Base-by-base conservation (phyloP, 2,797 vertebrate genomes). In the Eulemur coronatus region DNA sequence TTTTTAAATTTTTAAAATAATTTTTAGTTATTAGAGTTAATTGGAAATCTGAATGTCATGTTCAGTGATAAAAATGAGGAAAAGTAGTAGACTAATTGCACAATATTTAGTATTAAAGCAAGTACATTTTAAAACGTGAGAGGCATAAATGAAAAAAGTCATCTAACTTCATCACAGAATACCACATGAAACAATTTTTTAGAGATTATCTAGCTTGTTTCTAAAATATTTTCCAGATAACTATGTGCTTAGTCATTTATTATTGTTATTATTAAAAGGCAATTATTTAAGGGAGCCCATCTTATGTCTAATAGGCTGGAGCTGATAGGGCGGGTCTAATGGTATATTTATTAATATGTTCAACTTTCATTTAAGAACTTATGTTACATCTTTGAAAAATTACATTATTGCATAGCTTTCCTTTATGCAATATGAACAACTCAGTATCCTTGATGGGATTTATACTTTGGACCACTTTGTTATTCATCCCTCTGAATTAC, bases 11-110 rank as follows among this genome's bases (percentile, higher is more conserved):
- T 73, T 91, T 91, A 50, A 63, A 65, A 65, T n/a, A 15, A 57
- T 72, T 43, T 94, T 89, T 30, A 81, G 59, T 50, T 87, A 18
- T n/a, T n/a, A 1, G 17, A 8, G 15, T n/a, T 65, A 65, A 7
- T 57, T 96, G 50, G 18, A 80, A 94, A 87, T 20, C 48, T 41
- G 50, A 78, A 80, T 69, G 4, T 13, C 89, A 95, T 80, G 57
- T 41, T 81, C 22, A 97, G 97, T 89, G 73, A 61, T 96, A 96
- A 97, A 97, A 96, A 84, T 97, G 96, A 96, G 69, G 91, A 93
- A 90, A 73, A 94, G 38, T 90, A 75, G 75, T 85, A 97, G 14
- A 33, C 95, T 70, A 78, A 82, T 43, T 75, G 33, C 18, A 61
- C 18, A 48, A 38, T 6, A 13, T 50, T 22, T 61, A 52, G 63